Percentiles rank a stretch among this genome's conserved stretches.
Evolutionary conservation across 2,113 vertebrate genomes (phyloP).

Genomic region (Dipodomys ordii): DNA sequence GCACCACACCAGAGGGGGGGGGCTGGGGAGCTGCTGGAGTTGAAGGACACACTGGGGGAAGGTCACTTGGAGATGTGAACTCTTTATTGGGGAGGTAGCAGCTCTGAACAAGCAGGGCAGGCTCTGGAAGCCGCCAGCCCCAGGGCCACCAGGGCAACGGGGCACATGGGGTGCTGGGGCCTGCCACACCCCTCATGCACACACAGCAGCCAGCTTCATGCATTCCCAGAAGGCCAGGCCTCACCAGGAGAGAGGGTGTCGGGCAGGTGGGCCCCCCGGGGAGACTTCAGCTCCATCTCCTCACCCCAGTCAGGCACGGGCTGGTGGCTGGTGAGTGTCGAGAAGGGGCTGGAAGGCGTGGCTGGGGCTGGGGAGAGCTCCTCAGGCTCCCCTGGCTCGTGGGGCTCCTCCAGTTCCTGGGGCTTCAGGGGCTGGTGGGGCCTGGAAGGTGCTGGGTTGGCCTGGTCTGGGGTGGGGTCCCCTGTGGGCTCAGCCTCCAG

Average conservation of each 20-base stretch:
- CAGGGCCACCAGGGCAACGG: not conserved
- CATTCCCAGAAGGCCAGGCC: constrained; percentile 75
- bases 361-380: not conserved
- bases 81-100: constrained; percentile 72
- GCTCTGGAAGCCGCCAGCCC: not conserved
- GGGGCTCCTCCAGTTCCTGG: not conserved
- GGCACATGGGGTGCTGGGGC: not conserved
- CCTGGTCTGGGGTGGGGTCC: not conserved
- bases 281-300: constrained; percentile 94
- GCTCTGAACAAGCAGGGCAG: not conserved
- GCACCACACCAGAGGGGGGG: not conserved
- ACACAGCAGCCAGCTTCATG: constrained; percentile 62
- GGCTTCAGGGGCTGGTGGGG: rapidly evolving
- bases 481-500: not conserved
- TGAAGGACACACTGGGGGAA: constrained; percentile 66
- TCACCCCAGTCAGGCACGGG: constrained; percentile 94
- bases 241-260: constrained; percentile 50
- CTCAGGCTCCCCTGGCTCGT: not conserved
- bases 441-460: not conserved
- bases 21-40: not conserved
- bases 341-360: constrained; percentile 88
- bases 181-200: not conserved
- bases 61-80: constrained; percentile 41
- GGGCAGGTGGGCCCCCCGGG: constrained; percentile 69
- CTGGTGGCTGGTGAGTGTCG: constrained; percentile 85